Conservation (phyloP, 2,113 vertebrate genomes). For the Pardalotus punctatus region DNA sequence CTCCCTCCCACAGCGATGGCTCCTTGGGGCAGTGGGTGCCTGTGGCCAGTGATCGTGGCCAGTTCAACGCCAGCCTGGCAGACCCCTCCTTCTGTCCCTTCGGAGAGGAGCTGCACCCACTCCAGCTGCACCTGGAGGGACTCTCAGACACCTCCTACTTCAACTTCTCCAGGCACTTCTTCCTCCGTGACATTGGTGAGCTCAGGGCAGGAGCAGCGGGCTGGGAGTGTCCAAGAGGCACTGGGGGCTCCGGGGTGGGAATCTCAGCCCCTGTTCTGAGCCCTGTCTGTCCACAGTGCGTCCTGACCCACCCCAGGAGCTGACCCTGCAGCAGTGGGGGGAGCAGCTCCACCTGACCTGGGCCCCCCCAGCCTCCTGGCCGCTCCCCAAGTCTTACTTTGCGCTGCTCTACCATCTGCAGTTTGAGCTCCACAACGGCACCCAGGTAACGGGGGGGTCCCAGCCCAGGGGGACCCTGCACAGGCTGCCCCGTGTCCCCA, state of each 20-base stretch:
- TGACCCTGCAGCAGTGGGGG: background rate
- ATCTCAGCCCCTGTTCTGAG: background rate
- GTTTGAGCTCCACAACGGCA: background rate
- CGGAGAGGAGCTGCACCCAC: background rate
- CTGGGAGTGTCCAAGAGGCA: fast-evolving
- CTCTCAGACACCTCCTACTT: background rate
- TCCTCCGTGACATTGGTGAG: background rate
- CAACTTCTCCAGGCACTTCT: background rate
- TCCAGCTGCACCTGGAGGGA: constrained; percentile 33
- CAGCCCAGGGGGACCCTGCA: fast-evolving
- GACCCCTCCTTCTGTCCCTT: constrained; percentile 47
- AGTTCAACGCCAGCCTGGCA: background rate
- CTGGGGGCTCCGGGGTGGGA: fast-evolving
- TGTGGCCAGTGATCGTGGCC: fast-evolving
- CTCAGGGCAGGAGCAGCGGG: fast-evolving
- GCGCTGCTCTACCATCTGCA: background rate
- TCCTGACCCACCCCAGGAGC: background rate
- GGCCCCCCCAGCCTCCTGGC: constrained; percentile 39
- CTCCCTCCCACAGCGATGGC: background rate
- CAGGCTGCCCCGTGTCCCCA: fast-evolving
- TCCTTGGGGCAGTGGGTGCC: background rate
- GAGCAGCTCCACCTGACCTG: constrained; percentile 5
- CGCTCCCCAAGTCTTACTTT: constrained; percentile 10
- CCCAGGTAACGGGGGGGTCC: background rate
- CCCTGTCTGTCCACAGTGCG: background rate